Evolutionary conservation across 2,113 vertebrate genomes (phyloP).

Genomic region (Thymallus thymallus): DNA sequence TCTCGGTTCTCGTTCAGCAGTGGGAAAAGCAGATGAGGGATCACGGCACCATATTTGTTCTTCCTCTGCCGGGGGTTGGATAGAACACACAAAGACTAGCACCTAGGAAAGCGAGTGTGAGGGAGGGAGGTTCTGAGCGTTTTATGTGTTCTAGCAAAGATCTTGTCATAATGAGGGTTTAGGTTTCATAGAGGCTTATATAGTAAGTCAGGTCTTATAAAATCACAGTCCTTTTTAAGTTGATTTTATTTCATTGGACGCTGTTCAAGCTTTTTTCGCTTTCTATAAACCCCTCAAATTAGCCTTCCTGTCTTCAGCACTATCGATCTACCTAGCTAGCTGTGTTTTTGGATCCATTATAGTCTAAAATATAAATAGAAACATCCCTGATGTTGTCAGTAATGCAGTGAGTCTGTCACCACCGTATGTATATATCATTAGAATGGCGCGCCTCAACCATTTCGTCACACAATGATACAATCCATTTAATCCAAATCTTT

Average conservation of each 20-base stretch:
- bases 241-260: conserved; percentile 12
- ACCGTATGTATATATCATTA: conserved; percentile 62
- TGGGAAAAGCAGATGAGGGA: conserved; percentile 72
- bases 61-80: conserved; percentile 23
- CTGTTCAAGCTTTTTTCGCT: background rate
- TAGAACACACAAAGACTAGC: conserved; percentile 4
- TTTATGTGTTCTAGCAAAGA: conserved; percentile 28
- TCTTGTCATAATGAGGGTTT: conserved; percentile 35
- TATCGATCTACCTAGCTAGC: conserved; percentile 6
- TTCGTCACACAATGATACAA: conserved; percentile 77
- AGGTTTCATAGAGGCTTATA: conserved; percentile 41
- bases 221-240: conserved; percentile 25
- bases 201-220: conserved; percentile 34
- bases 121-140: background rate
- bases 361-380: conserved; percentile 61
- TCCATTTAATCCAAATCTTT: conserved; percentile 77
- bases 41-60: conserved; percentile 66
- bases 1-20: conserved; percentile 71
- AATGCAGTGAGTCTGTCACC: conserved; percentile 56
- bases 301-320: conserved; percentile 14
- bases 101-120: conserved; percentile 14
- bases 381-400: conserved; percentile 63
- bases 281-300: conserved; percentile 27
- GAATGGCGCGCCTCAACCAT: conserved; percentile 65
- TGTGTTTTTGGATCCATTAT: conserved; percentile 6